Evolutionary conservation across 2,888 invertebrate genomes (phyloP).

Genomic region (Koerneria pararmatus): DNA sequence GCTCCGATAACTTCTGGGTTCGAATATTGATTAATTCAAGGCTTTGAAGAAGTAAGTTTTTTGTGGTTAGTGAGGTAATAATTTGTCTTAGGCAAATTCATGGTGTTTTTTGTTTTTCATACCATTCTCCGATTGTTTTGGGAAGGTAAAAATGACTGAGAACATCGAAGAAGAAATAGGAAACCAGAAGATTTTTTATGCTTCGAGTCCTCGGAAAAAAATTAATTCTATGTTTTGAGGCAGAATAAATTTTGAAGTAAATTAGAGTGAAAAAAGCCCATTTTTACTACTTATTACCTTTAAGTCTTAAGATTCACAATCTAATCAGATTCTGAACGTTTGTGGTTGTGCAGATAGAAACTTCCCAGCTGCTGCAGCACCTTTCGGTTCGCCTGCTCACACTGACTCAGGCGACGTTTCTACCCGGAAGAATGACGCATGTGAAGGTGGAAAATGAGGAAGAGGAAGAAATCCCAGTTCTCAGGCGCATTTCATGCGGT

Average conservation of each 20-base stretch:
- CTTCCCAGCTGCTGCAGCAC: not conserved
- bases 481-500: too few species aligned
- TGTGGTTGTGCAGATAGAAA: constrained; percentile 11
- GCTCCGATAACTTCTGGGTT: not conserved
- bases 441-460: not conserved
- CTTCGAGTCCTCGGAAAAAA: too few species aligned
- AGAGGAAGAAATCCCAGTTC: too few species aligned
- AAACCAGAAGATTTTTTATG: too few species aligned
- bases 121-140: too few species aligned
- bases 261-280: not conserved
- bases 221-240: too few species aligned
- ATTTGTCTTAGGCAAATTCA: too few species aligned
- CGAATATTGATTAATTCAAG: not conserved
- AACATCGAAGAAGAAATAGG: too few species aligned
- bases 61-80: too few species aligned
- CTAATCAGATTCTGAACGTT: not conserved
- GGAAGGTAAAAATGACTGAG: too few species aligned
- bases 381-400: constrained; percentile 5
- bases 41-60: too few species aligned
- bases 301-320: not conserved
- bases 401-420: constrained; percentile 14
- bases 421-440: constrained; percentile 9
- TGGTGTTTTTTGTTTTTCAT: too few species aligned
- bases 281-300: not conserved
- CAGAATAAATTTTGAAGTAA: not conserved